phyloP scores from a whole-genome alignment of 2,797 vertebrate genomes.

The Cuculus canorus region DNA sequence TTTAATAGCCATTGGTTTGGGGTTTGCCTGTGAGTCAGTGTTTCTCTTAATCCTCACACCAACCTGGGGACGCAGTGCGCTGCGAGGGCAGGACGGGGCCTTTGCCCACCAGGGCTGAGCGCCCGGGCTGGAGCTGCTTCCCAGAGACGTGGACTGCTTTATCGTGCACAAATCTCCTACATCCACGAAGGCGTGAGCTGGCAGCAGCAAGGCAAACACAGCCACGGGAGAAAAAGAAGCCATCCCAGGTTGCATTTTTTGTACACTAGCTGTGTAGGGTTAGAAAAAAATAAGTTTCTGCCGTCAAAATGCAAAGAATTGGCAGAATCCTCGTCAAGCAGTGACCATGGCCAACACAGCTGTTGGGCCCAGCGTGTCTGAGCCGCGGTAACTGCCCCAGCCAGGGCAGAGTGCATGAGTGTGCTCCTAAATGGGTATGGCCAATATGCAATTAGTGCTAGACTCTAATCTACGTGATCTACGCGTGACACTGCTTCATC shows the following conservation, averaged over 20 bases:
- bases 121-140: neutral
- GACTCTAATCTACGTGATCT: neutral
- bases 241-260: neutral
- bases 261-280: too few relatives aligned
- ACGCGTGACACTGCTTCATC: neutral
- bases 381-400: neutral
- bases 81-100: too few relatives aligned
- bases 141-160: too few relatives aligned
- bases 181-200: neutral
- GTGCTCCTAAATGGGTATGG: accelerated
- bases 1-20: too few relatives aligned
- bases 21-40: too few relatives aligned
- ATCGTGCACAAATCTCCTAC: too few relatives aligned
- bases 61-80: too few relatives aligned
- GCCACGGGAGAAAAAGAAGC: neutral
- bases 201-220: neutral
- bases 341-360: too few relatives aligned
- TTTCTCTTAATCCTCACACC: neutral
- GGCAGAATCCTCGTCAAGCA: neutral
- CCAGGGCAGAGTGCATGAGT: neutral
- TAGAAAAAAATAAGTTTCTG: too few relatives aligned
- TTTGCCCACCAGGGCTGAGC: too few relatives aligned
- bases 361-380: neutral
- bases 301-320: neutral
- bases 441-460: neutral